Evolutionary conservation across 2,797 vertebrate species (phyloP).

Genomic region (Nyctibius grandis): DNA sequence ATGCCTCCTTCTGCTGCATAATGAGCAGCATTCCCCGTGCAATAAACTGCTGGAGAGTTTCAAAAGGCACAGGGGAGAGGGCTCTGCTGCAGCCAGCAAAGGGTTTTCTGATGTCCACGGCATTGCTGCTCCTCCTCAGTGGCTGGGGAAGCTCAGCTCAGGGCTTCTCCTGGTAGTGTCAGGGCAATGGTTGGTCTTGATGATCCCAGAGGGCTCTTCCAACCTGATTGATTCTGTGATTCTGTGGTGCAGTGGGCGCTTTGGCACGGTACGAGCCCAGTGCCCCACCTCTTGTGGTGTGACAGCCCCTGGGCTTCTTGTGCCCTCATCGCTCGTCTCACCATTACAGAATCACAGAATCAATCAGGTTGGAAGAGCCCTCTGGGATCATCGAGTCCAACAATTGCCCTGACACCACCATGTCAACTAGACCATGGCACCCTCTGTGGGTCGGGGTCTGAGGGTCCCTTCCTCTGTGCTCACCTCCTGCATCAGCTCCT

Average conservation of each 20-base stretch:
- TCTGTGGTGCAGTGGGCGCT: neutral
- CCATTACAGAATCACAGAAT: no score
- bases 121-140: neutral
- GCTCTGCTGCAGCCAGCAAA: neutral
- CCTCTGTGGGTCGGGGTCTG: no score
- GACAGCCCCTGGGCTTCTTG: rapidly evolving
- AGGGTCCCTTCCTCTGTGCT: neutral
- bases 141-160: neutral
- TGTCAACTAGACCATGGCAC: no score
- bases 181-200: no score
- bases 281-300: neutral
- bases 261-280: rapidly evolving
- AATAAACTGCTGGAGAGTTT: neutral
- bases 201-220: no score
- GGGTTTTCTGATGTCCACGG: neutral
- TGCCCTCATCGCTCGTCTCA: rapidly evolving
- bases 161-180: neutral
- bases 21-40: neutral
- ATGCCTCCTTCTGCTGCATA: neutral
- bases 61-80: rapidly evolving
- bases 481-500: neutral
- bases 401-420: no score
- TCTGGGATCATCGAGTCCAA: no score
- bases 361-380: no score
- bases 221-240: no score